phyloP scores from a whole-genome alignment of 2,113 vertebrate species.

The Cyphomyrus discorhynchus region DNA sequence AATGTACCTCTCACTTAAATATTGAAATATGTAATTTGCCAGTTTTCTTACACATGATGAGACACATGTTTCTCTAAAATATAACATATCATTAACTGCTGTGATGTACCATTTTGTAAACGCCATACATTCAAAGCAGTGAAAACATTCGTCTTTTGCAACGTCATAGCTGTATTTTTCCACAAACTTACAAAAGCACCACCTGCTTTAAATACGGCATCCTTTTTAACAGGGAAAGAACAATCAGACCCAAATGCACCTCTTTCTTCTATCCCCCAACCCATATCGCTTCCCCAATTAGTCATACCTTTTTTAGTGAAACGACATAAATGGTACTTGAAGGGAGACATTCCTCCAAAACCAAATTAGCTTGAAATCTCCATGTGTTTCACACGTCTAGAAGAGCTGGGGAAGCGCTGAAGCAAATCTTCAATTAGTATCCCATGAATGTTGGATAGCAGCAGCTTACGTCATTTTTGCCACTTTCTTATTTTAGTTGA shows the following conservation, averaged over 20 bases:
- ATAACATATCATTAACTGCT: not conserved
- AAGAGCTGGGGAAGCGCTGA: not conserved
- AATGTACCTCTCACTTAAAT: not conserved
- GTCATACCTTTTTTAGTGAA: not conserved
- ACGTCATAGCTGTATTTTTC: not conserved
- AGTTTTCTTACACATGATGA: not conserved
- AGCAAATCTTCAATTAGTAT: not conserved
- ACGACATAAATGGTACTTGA: not conserved
- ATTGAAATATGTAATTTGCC: not conserved
- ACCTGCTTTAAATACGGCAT: not conserved
- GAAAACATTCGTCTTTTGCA: not conserved
- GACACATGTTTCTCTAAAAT: not conserved
- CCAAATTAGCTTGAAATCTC: not conserved
- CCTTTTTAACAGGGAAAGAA: not conserved
- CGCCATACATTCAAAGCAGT: not conserved
- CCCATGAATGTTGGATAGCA: not conserved
- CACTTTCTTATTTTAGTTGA: not conserved
- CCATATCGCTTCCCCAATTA: not conserved
- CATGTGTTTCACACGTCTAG: not conserved
- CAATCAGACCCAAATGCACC: not conserved
- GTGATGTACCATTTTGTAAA: not conserved
- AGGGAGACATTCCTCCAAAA: not conserved
- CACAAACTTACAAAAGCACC: not conserved
- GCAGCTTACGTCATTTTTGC: not conserved
- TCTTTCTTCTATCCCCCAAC: not conserved